These are phyloP conservation scores for Porphyrio hochstetteri DNA, from an alignment of 2,113 vertebrate genomes.

Conservation along the genomic window DNA sequence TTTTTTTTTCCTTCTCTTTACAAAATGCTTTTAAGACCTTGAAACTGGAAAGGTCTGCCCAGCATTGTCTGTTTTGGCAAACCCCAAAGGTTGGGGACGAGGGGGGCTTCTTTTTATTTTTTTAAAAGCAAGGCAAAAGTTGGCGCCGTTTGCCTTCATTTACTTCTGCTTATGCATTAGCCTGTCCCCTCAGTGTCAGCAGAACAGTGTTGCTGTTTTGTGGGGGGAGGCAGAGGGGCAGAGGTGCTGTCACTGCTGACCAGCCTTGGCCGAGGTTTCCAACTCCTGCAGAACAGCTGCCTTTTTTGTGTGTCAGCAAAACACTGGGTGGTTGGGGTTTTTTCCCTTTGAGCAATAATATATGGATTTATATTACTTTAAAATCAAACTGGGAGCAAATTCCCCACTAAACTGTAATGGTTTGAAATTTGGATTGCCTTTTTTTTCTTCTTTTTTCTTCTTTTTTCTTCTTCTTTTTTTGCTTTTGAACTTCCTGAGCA, in stretches of 20 bases:
- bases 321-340: neutral
- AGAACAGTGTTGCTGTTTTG: neutral
- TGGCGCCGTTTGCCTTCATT: neutral
- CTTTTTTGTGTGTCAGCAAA: slow-evolving; percentile 35
- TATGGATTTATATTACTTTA: neutral
- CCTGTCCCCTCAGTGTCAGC: neutral
- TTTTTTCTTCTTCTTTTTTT: neutral
- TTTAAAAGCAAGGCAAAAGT: neutral
- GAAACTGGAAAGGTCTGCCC: neutral
- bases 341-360: neutral
- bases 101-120: too few species aligned
- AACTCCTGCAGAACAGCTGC: slow-evolving; percentile 23
- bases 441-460: too few species aligned
- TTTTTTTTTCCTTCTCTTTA: slow-evolving; percentile 17
- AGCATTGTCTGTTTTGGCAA: slow-evolving; percentile 36
- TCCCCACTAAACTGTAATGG: neutral
- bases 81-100: neutral
- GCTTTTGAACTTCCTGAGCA: neutral
- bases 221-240: neutral
- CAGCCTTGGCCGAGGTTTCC: neutral
- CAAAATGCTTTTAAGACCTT: slow-evolving; percentile 49
- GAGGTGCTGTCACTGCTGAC: neutral
- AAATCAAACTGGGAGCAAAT: neutral
- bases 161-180: neutral
- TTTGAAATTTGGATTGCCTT: neutral